phyloP scores from a whole-genome alignment of 2,113 vertebrate genomes.

The Campylomormyrus tamandua region DNA sequence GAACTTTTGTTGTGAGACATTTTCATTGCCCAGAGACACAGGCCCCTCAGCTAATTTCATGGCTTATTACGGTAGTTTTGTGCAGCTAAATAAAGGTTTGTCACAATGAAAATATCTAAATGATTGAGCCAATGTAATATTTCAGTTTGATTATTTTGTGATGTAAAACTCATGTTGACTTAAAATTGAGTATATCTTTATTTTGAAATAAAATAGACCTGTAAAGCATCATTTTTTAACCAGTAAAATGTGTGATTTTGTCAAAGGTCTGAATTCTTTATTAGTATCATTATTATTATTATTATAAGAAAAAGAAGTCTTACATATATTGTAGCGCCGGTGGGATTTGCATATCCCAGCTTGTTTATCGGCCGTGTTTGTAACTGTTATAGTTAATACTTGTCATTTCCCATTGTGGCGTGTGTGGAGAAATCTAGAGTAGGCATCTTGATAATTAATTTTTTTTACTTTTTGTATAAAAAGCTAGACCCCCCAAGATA shows the following conservation, averaged over 20 bases:
- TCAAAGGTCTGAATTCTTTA: neutral
- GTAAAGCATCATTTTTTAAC: neutral
- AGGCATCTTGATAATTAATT: too few species aligned
- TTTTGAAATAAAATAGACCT: neutral
- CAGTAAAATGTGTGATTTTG: neutral
- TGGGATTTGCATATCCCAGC: too few species aligned
- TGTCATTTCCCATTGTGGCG: too few species aligned
- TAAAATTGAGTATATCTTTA: neutral
- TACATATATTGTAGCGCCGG: too few species aligned
- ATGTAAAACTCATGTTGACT: neutral
- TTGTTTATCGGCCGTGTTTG: too few species aligned
- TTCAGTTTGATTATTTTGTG: neutral
- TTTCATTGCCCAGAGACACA: neutral
- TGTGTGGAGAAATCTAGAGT: too few species aligned
- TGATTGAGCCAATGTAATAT: neutral
- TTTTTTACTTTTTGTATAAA: too few species aligned
- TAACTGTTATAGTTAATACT: too few species aligned
- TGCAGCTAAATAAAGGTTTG: neutral
- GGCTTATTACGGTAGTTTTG: neutral
- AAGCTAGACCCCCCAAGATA: too few species aligned
- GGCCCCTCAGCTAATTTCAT: neutral
- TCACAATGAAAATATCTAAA: neutral
- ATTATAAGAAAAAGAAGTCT: too few species aligned
- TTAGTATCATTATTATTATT: neutral
- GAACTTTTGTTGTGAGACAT: neutral